These are phyloP conservation scores for Nettapus auritus DNA, from an alignment of 2,113 vertebrate species.

Conservation along the genomic window DNA sequence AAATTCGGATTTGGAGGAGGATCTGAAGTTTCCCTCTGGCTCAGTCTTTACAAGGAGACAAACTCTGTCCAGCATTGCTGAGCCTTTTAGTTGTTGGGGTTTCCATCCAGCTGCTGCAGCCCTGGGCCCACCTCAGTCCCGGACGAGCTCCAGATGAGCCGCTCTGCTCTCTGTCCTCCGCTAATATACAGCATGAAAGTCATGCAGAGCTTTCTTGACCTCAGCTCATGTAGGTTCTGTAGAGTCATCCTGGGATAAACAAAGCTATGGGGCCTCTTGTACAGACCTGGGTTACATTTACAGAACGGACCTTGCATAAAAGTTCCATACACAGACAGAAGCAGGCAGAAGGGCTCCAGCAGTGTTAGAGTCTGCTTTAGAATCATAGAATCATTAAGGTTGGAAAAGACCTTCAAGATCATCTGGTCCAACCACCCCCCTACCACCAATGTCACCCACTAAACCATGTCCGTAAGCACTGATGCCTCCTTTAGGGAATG, in stretches of 20 bases:
- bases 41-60: background rate
- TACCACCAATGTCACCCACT: too few relatives aligned
- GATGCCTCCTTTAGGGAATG: accelerated
- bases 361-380: accelerated
- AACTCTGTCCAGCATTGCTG: background rate
- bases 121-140: accelerated
- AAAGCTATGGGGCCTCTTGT: background rate
- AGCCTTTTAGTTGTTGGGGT: background rate
- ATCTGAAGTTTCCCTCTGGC: constrained; percentile 12
- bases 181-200: background rate
- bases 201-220: background rate
- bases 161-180: background rate
- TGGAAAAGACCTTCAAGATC: too few relatives aligned
- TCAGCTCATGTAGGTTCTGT: background rate
- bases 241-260: background rate
- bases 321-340: background rate
- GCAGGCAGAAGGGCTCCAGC: background rate
- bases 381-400: background rate
- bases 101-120: background rate
- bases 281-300: background rate
- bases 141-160: background rate
- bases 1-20: constrained; percentile 20
- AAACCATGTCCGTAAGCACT: too few relatives aligned
- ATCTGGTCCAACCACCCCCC: too few relatives aligned
- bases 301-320: background rate